Evolutionary conservation across 2,888 invertebrate genomes (phyloP).

Genomic region (Conops quadrifasciatus): DNA sequence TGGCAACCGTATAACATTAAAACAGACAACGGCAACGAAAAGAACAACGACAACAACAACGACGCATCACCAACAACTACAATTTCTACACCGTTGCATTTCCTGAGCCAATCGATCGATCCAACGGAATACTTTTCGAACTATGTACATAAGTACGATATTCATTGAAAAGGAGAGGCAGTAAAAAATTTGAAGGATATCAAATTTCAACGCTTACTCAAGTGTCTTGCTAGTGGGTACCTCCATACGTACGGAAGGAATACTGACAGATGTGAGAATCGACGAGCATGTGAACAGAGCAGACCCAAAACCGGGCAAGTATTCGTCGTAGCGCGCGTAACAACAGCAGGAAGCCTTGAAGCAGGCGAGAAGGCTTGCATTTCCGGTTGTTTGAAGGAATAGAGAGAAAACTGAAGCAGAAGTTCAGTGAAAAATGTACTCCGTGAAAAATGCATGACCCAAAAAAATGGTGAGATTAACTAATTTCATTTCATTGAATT

Average conservation of each 20-base stretch:
- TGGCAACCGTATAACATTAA: not conserved
- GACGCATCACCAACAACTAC: not conserved
- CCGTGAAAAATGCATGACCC: constrained; percentile 23
- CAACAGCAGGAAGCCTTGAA: not conserved
- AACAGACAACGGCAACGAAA: constrained; percentile 1
- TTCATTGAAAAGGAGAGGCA: not conserved
- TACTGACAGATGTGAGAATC: constrained; percentile 27
- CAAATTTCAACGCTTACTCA: constrained; percentile 27
- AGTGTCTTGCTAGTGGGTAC: constrained; percentile 12
- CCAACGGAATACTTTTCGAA: constrained; percentile 5
- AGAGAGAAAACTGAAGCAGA: not conserved
- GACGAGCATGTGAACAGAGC: not conserved
- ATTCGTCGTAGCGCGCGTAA: not conserved
- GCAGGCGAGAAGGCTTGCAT: not conserved
- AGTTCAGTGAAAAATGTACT: not conserved
- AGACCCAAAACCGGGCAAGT: not conserved
- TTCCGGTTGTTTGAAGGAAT: constrained; percentile 13
- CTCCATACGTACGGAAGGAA: not conserved
- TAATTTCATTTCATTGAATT: not conserved
- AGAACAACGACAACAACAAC: not conserved
- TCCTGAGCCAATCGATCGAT: constrained; percentile 33
- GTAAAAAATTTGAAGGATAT: constrained; percentile 22
- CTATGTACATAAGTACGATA: constrained; percentile 2
- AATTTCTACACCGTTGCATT: constrained; percentile 23
- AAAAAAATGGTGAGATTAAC: constrained; percentile 20